These are phyloP conservation scores for Abrostola tripartita DNA, from an alignment of 2,888 invertebrate genomes.

Conservation along the genomic window DNA sequence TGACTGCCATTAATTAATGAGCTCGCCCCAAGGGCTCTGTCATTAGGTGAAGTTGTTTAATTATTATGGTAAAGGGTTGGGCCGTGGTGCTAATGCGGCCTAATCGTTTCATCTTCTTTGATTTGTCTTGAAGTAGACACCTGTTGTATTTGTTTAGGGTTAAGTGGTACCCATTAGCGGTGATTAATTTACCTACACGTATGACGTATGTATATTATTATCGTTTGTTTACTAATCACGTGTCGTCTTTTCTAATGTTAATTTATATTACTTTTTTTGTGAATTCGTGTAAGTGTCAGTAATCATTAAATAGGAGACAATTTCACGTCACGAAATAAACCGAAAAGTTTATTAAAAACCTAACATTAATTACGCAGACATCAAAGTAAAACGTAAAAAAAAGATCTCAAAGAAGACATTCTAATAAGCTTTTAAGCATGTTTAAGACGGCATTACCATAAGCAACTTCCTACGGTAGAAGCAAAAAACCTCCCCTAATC, in stretches of 20 bases:
- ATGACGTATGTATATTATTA: no score
- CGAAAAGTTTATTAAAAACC: background rate
- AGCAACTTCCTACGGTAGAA: slow-evolving; percentile 55
- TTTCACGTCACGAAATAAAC: no score
- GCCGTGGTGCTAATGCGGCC: slow-evolving; percentile 68
- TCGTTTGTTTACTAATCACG: background rate
- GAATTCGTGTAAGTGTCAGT: no score
- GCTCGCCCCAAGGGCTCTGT: slow-evolving; percentile 76
- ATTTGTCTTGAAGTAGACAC: slow-evolving; percentile 43
- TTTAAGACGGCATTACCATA: slow-evolving; percentile 56
- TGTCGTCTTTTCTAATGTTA: no score
- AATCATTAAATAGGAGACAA: no score
- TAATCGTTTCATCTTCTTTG: slow-evolving; percentile 57
- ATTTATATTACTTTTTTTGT: no score
- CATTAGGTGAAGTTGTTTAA: slow-evolving; percentile 79
- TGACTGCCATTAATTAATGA: slow-evolving; percentile 81
- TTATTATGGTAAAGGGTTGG: slow-evolving; percentile 71
- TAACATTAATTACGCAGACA: slow-evolving; percentile 32
- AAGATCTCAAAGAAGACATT: slow-evolving; percentile 45
- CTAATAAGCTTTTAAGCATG: slow-evolving; percentile 46
- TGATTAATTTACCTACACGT: slow-evolving; percentile 10
- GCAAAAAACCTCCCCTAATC: slow-evolving; percentile 58
- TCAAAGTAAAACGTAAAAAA: slow-evolving; percentile 37
- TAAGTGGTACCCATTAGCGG: slow-evolving; percentile 18
- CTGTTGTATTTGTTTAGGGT: slow-evolving; percentile 33